Percentiles rank a stretch among this genome's conserved stretches.
These are phyloP conservation scores for Siderastrea siderea DNA, from an alignment of 92 coral and sea anemone genomes.

Conservation along the genomic window DNA sequence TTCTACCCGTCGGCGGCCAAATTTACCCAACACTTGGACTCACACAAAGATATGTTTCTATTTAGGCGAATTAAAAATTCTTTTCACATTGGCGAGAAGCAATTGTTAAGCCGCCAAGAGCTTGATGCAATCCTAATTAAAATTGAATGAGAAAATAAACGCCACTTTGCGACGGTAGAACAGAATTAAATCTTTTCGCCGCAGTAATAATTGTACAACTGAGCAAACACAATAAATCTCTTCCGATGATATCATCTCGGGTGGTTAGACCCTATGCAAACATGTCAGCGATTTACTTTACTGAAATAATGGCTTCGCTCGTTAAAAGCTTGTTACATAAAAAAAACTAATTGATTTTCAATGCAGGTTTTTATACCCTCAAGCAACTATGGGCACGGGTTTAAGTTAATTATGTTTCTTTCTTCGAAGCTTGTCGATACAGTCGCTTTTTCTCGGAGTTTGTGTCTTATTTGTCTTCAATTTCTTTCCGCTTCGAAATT, in stretches of 20 bases:
- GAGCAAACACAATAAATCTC: constrained; percentile 25
- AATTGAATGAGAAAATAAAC: constrained; percentile 35
- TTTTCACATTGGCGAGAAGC: not conserved
- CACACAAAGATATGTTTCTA: not conserved
- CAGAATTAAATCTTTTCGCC: constrained; percentile 7
- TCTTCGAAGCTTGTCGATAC: not conserved
- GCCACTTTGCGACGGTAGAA: constrained; percentile 11
- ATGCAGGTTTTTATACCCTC: not conserved
- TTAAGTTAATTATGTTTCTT: not conserved
- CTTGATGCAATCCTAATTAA: constrained; percentile 14
- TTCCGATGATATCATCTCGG: constrained; percentile 15
- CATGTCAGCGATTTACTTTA: constrained; percentile 11
- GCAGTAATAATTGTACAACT: constrained; percentile 14
- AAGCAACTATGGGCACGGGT: not conserved
- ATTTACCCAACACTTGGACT: not conserved
- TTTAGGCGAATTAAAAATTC: not conserved
- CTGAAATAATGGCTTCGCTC: not conserved
- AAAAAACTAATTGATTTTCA: not conserved
- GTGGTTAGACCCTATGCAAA: constrained; percentile 14
- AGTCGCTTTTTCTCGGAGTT: not conserved
- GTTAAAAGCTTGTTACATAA: not conserved
- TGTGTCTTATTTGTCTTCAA: not conserved
- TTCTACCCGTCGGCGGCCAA: not conserved
- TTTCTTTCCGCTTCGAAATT: not conserved
- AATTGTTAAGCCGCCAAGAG: constrained; percentile 28